These are phyloP conservation scores for Leptodactylus fuscus DNA, from an alignment of 2,113 vertebrate species.

Conservation along the genomic window DNA sequence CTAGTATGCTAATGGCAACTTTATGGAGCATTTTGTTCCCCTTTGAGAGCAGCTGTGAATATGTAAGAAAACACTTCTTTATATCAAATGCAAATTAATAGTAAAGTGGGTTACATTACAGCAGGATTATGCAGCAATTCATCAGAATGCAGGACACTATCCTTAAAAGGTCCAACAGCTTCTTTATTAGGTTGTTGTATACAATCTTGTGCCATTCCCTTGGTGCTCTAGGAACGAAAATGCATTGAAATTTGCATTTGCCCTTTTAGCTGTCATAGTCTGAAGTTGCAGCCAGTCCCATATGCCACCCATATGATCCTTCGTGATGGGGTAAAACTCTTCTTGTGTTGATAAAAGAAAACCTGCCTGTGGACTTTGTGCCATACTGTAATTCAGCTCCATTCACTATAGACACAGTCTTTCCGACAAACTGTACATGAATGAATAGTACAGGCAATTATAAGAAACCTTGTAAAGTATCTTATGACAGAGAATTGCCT, in stretches of 20 bases:
- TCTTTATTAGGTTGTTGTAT: not conserved
- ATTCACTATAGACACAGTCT: too few species aligned
- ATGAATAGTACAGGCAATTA: too few species aligned
- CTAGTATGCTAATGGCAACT: constrained; percentile 67
- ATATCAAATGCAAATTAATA: constrained; percentile 70
- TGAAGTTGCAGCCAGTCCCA: not conserved
- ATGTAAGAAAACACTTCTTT: constrained; percentile 62
- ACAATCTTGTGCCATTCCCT: not conserved
- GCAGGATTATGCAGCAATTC: constrained; percentile 65
- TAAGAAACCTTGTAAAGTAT: too few species aligned
- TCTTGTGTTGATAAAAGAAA: too few species aligned
- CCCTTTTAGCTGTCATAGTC: not conserved
- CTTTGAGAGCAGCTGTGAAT: constrained; percentile 67
- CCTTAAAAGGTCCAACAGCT: constrained; percentile 24
- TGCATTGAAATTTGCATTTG: not conserved
- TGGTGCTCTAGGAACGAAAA: not conserved
- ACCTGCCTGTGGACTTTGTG: too few species aligned
- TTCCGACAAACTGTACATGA: too few species aligned
- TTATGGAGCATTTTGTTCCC: constrained; percentile 66
- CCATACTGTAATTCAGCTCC: too few species aligned
- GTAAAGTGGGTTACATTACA: constrained; percentile 65
- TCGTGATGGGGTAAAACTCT: too few species aligned
- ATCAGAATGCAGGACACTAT: constrained; percentile 69
- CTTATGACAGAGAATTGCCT: too few species aligned
- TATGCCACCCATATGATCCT: too few species aligned